Evolutionary conservation across 1,140 invertebrate species (phyloP).

Genomic region (Cryptotermes secundus): DNA sequence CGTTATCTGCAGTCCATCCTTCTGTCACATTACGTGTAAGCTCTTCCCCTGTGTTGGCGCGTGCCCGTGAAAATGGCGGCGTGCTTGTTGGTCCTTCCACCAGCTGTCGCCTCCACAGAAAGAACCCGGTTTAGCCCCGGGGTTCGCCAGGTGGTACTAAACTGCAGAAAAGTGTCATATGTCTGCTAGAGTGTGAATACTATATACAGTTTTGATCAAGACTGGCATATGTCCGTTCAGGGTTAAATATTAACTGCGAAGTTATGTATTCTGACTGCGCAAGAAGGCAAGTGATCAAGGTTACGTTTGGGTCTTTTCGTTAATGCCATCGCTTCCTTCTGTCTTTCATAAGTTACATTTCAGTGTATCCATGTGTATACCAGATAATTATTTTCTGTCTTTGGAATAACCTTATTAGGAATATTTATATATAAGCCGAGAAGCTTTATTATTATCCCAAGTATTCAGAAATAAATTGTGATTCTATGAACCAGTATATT

Average conservation of each 20-base stretch:
- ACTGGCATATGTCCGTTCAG: too few relatives aligned
- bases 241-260: too few relatives aligned
- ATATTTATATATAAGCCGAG: too few relatives aligned
- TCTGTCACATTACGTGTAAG: neutral
- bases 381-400: too few relatives aligned
- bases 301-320: too few relatives aligned
- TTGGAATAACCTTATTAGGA: too few relatives aligned
- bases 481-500: neutral
- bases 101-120: neutral
- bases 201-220: too few relatives aligned
- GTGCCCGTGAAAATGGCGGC: neutral
- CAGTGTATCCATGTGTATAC: neutral
- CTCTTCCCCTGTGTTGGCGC: neutral
- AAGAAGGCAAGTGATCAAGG: too few relatives aligned
- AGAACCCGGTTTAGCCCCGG: neutral
- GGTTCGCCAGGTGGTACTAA: neutral
- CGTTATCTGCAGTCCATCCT: neutral
- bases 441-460: too few relatives aligned
- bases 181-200: neutral
- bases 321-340: neutral
- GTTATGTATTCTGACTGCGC: too few relatives aligned
- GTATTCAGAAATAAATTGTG: too few relatives aligned
- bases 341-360: neutral
- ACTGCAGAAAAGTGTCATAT: neutral
- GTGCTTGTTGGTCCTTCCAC: neutral